These are phyloP conservation scores for Etheostoma nigrum DNA, from an alignment of 2,797 vertebrate genomes.

Conservation along the genomic window DNA sequence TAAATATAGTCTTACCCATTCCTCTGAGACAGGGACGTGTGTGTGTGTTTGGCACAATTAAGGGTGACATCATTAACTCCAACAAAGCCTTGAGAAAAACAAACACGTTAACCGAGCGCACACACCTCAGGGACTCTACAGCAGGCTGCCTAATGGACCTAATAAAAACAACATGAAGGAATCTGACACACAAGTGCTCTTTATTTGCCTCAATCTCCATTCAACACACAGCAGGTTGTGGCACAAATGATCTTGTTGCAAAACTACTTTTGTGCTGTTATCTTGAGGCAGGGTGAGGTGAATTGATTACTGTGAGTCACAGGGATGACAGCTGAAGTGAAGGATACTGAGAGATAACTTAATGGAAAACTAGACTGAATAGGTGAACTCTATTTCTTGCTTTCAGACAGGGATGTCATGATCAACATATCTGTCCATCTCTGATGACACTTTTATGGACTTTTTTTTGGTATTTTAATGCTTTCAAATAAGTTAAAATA, in stretches of 20 bases:
- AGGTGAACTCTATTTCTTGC: slow-evolving; percentile 2
- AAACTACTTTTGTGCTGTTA: slow-evolving; percentile 34
- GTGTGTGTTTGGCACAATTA: slow-evolving; percentile 54
- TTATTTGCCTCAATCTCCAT: slow-evolving; percentile 31
- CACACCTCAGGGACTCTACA: slow-evolving; percentile 58
- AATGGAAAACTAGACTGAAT: slow-evolving; percentile 1
- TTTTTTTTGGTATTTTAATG: not conserved
- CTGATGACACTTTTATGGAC: not conserved
- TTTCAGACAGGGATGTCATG: not conserved
- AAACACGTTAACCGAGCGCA: slow-evolving; percentile 67
- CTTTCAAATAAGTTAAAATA: not conserved
- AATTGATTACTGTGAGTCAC: slow-evolving; percentile 22
- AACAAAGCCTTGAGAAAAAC: slow-evolving; percentile 78
- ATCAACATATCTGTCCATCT: not conserved
- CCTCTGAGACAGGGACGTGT: slow-evolving; percentile 51
- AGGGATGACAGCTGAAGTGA: not conserved
- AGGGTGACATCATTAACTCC: slow-evolving; percentile 72
- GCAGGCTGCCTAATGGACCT: slow-evolving; percentile 67
- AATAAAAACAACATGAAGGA: slow-evolving; percentile 59
- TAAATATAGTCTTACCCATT: slow-evolving; percentile 10
- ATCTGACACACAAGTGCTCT: slow-evolving; percentile 48
- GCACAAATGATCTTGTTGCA: slow-evolving; percentile 29
- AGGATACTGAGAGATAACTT: not conserved
- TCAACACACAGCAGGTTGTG: slow-evolving; percentile 22
- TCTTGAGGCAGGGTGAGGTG: slow-evolving; percentile 4